Evolutionary conservation across 1,140 invertebrate genomes (phyloP).

Genomic region (Zophobas atratus): DNA sequence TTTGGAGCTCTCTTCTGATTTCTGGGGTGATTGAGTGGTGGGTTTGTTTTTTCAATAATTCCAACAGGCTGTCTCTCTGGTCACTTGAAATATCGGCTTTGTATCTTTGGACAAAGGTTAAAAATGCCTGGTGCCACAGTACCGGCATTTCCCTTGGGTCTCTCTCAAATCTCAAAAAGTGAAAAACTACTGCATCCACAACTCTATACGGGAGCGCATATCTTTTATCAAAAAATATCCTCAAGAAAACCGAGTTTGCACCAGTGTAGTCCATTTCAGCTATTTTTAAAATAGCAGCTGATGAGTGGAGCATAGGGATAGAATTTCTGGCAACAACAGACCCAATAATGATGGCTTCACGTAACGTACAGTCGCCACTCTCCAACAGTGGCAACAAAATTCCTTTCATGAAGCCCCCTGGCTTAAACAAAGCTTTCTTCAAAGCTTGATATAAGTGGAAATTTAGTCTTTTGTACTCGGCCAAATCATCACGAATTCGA

Average conservation of each 20-base stretch:
- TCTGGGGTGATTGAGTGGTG: constrained; percentile 90
- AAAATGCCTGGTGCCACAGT: constrained; percentile 95
- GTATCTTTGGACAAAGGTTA: constrained; percentile 96
- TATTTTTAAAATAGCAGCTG: constrained; percentile 95
- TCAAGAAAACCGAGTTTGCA: constrained; percentile 96
- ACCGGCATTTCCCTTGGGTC: constrained; percentile 92
- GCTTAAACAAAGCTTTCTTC: constrained; percentile 95
- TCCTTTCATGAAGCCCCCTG: constrained; percentile 99
- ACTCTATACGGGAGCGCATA: constrained; percentile 97
- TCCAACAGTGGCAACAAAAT: constrained; percentile 71
- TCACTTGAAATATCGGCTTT: constrained; percentile 95
- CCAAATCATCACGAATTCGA: constrained; percentile 94
- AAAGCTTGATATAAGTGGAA: constrained; percentile 97
- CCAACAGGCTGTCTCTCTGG: constrained; percentile 89
- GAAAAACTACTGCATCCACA: constrained; percentile 95
- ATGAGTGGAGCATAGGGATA: constrained; percentile 96
- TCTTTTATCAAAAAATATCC: constrained; percentile 97
- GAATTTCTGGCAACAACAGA: constrained; percentile 93
- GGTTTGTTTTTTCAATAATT: constrained; percentile 81
- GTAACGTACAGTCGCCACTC: constrained; percentile 93
- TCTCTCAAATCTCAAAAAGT: constrained; percentile 93
- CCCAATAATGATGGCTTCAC: constrained; percentile 96
- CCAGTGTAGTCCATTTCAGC: constrained; percentile 98
- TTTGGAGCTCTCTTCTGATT: constrained; percentile 87
- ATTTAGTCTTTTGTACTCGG: constrained; percentile 96